Base-by-base conservation (phyloP, 2,113 vertebrate genomes). In the Spermophilus dauricus region DNA sequence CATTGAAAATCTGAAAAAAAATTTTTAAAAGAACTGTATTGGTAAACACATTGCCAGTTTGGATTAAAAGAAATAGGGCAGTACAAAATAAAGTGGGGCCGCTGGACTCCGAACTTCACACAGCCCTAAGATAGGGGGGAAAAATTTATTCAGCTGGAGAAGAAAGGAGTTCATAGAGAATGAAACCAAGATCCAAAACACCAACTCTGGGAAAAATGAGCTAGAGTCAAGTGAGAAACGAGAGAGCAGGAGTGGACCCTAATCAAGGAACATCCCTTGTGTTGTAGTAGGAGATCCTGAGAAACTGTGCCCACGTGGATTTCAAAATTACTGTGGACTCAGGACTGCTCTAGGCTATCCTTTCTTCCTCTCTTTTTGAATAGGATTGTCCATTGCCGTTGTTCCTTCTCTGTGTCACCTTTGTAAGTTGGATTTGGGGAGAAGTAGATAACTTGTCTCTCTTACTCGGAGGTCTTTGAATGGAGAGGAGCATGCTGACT, bases 11-110 rank as follows among this genome's bases (percentile, higher is more conserved):
- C 87, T 34, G 58, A 4, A 67, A 67, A 73, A 65, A 73, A 81
- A 56, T 89, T 51, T 73, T 73, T 58, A 75, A 95, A 37, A 37
- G 51, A 82, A 83, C 75, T 82, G 16, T 84, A 51, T 30, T 94
- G 51, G 37, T 51, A 48, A 94, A 58, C 70, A 30, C 12, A 77
- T 16, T 8, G 83, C 30, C 45, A 48, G 4, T 77, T 72, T 56
- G 37, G 32, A 91, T 65, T 58, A 48, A 91, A 96, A 88, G 32
- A 32, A 13, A 65, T 10, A 78, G 53, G 26, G 0, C 8, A 32
- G 11, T 48, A 84, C 5, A 85, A 85, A 76, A 80, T 81, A 69
- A 89, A 89, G n/a, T 48, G 45, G 70, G 26, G 42, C 34, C 67
- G 76, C 77, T 70, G 53, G 39, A 6, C 2, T 89, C 45, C 34